Evolutionary conservation across 30 jellyfish, hydroid and myxozoan genomes (phyloP), one percentile per base, ranked within the genome.

Genomic region (Nemopilema nomurai): DNA sequence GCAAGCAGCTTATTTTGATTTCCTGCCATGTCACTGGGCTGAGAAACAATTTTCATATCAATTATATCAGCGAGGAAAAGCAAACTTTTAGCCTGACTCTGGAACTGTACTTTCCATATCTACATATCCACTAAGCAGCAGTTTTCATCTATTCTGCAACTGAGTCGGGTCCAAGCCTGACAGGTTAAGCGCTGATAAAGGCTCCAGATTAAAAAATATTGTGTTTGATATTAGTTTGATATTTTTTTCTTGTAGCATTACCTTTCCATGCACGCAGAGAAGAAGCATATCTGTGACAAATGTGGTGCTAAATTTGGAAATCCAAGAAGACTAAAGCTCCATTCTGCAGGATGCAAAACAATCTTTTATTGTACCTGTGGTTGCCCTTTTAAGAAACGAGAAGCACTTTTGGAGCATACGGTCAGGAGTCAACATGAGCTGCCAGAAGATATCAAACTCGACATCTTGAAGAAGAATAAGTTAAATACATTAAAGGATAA

Each of bases 221-320:
- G 57, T 41, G 57, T 41, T n/a, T n/a, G n/a, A n/a, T n/a, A n/a
- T n/a, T n/a, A n/a, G n/a, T n/a, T n/a, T n/a, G 13, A 41, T 41
- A 41, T 13, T 41, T 26, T 70, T 20, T 41, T 49, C 13, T 64
- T 74, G 21, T 65, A 84, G 93, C 93, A 84, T 84, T 84, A 73
- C 77, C 24, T 84, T 28, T 69, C 76, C 27, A 33, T 51, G 68
- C 93, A 84, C 64, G 93, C 93, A 51, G 87, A 73, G 77, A 84
- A 84, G 76, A 84, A 74, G 49, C 79, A 73, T 78, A 77, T 74
- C 26, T 84, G 93, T 67, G 22, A 33, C 25, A 74, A 84, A 32
- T 84, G 93, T 74, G 83, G 83, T 18, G 87, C 84, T 30, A 84
- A 62, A 49, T 84, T 84, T 84, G 93, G 93, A 25, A 84, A 74